Evolutionary conservation across 2,797 vertebrate genomes (phyloP).

Genomic region (Cossypha dichroa): DNA sequence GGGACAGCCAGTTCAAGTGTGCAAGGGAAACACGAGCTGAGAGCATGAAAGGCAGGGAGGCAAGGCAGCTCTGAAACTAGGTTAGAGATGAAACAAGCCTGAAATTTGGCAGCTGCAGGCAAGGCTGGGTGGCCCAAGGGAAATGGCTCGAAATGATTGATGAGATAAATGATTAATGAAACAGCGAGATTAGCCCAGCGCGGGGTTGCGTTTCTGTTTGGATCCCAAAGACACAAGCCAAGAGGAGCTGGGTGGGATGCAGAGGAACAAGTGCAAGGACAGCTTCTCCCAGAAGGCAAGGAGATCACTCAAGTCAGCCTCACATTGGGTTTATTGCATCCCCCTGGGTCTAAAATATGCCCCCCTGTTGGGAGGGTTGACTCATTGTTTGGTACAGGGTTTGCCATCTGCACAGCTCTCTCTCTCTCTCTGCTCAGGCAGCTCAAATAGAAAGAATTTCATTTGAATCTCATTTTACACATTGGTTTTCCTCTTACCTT

Average conservation of each 20-base stretch:
- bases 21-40: background rate
- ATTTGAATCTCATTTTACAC: background rate
- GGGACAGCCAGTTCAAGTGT: background rate
- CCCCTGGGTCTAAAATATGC: background rate
- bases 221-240: background rate
- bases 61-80: constrained; percentile 40
- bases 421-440: background rate
- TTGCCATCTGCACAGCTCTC: background rate
- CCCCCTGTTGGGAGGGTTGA: background rate
- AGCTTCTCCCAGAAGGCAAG: background rate
- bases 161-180: constrained; percentile 63
- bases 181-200: background rate
- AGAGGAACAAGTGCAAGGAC: background rate
- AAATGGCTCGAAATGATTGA: constrained; percentile 4
- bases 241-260: background rate
- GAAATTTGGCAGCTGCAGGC: constrained; percentile 49
- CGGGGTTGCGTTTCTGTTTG: background rate
- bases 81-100: constrained; percentile 55
- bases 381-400: background rate
- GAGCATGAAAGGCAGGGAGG: constrained; percentile 17
- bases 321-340: background rate
- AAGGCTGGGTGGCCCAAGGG: constrained; percentile 44
- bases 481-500: background rate
- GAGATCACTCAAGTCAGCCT: background rate
- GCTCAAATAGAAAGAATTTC: background rate